phyloP scores from a whole-genome alignment of 2,113 vertebrate genomes.

The Burhinus oedicnemus region DNA sequence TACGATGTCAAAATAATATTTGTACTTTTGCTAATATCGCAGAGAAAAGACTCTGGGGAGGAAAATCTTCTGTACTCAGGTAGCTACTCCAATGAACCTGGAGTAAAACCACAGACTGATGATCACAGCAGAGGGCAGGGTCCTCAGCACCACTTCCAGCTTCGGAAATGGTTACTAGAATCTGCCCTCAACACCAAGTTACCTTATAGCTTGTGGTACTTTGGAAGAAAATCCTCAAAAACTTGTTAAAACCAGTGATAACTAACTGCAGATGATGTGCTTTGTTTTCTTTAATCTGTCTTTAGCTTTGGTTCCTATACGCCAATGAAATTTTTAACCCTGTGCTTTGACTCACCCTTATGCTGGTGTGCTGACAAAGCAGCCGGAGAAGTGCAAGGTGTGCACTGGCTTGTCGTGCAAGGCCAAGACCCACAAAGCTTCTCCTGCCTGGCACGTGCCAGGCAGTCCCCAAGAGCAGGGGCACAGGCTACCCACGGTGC shows the following conservation, averaged over 20 bases:
- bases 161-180: background rate
- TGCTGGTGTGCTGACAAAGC: background rate
- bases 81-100: background rate
- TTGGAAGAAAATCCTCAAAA: background rate
- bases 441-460: background rate
- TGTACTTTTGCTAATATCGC: background rate
- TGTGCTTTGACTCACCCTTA: background rate
- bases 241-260: background rate
- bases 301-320: background rate
- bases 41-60: background rate
- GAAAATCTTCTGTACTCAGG: background rate
- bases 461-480: background rate
- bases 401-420: background rate
- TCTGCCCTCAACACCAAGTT: background rate
- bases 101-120: fast-evolving
- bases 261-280: background rate
- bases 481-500: background rate
- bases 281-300: background rate
- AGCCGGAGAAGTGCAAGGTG: background rate
- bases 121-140: background rate
- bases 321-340: background rate
- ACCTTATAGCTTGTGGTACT: background rate
- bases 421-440: background rate
- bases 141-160: background rate
- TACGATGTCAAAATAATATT: background rate